Evolutionary conservation across 1,140 invertebrate species (phyloP).

Genomic region (Andricus grossulariae): DNA sequence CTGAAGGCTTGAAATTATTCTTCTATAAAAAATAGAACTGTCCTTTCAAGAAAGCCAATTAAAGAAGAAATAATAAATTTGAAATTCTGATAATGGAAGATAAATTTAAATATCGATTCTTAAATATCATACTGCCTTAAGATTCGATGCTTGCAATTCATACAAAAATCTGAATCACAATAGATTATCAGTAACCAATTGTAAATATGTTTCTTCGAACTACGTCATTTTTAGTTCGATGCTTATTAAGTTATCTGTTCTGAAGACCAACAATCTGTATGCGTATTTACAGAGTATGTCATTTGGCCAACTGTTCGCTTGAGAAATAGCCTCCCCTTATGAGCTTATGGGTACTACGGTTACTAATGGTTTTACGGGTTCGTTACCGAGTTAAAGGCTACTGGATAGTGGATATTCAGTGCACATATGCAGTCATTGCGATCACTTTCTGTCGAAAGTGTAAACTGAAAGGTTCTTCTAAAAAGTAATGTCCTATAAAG

Average conservation of each 20-base stretch:
- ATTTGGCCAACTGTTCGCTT: background rate
- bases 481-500: background rate
- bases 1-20: too few relatives aligned
- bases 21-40: too few relatives aligned
- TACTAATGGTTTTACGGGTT: conserved; percentile 13
- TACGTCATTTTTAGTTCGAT: background rate
- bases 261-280: background rate
- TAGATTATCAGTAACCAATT: too few relatives aligned
- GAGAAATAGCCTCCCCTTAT: background rate
- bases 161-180: too few relatives aligned
- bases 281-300: background rate
- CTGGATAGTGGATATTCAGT: background rate
- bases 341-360: background rate
- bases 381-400: background rate
- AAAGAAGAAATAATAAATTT: too few relatives aligned
- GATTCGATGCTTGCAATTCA: too few relatives aligned
- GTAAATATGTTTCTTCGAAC: background rate
- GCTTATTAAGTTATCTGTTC: background rate
- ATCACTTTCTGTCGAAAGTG: background rate
- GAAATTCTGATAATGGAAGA: too few relatives aligned
- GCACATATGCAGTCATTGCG: background rate
- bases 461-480: background rate
- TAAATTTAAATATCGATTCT: too few relatives aligned
- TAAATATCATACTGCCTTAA: too few relatives aligned
- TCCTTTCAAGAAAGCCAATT: too few relatives aligned